Base-by-base conservation (phyloP, 2,113 vertebrate genomes). In the Aspiorhynchus laticeps region DNA sequence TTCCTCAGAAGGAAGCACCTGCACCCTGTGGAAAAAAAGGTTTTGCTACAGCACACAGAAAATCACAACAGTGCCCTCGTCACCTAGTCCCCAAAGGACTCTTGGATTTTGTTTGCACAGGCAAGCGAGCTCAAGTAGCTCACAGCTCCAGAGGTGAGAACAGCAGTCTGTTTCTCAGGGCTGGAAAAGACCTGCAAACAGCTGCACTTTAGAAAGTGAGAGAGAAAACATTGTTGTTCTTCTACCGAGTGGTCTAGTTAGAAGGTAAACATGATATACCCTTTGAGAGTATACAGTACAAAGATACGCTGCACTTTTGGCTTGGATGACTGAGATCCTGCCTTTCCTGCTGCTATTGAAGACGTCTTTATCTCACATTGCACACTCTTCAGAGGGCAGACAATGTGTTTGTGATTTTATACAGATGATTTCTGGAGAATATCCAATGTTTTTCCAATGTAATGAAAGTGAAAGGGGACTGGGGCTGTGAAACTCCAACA, bases 1-100 rank as follows among this genome's bases (percentile, higher is more conserved):
- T 80, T 80, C 65, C 75, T 78, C 75, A 80, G 12, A 41, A 86
- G 86, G 88, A 89, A 86, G 85, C 88, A 89, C 86, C 88, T 88
- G 88, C 14, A 61, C 26, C 73, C 46, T 75, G 78, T 84, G 85
- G 75, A 75, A 88, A 75, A 80, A 21, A 19, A 77, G 65, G 41
- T n/a, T 56, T 83, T 83, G 41, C 71, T 15, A 33, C 31, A 83
- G 38, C 53, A 46, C 69, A 83, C 21, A 82, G 73, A 79, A 74
- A 86, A 73, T 56, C 51, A 77, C 43, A 71, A 71, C 19, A 85
- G 19, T 26, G 61, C 19, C 26, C 46, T n/a, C 46, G 17, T 86
- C 76, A 79, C 33, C 3, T 24, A 7, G 5, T 36, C 19, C 43
- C 65, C 28, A 24, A 48, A 83, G 63, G 43, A 83, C 63, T 24